phyloP scores from a whole-genome alignment of 1,140 invertebrate species.

The Streblospio benedicti region DNA sequence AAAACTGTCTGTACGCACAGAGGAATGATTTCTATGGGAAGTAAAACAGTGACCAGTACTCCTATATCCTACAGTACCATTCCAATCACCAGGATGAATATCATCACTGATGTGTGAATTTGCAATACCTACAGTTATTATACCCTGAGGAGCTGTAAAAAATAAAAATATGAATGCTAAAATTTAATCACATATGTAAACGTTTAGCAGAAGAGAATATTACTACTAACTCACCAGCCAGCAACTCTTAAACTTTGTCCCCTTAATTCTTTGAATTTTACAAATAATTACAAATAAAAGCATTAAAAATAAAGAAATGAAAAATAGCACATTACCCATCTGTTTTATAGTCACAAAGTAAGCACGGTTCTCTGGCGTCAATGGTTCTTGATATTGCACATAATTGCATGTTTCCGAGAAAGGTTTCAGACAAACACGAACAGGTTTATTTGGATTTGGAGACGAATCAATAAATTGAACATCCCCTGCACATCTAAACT shows the following conservation, averaged over 20 bases:
- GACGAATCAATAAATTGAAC: constrained; percentile 34
- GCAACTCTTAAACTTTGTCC: too few relatives aligned
- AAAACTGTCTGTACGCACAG: too few relatives aligned
- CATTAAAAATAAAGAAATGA: too few relatives aligned
- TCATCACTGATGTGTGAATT: constrained; percentile 39
- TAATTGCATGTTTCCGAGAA: constrained; percentile 39
- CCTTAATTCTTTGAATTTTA: too few relatives aligned
- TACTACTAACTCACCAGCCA: too few relatives aligned
- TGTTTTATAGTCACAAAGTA: too few relatives aligned
- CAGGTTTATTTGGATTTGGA: constrained; percentile 32
- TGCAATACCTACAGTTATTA: constrained; percentile 43
- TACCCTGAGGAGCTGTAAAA: constrained; percentile 31
- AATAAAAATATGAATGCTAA: background rate
- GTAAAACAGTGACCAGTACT: constrained; percentile 37
- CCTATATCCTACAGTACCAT: constrained; percentile 43
- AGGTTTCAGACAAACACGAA: constrained; percentile 34
- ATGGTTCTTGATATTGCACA: constrained; percentile 35
- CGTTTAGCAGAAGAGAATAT: too few relatives aligned
- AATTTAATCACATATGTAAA: too few relatives aligned
- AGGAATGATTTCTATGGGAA: constrained; percentile 28
- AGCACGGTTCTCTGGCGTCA: constrained; percentile 36
- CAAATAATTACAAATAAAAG: too few relatives aligned
- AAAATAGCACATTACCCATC: too few relatives aligned
- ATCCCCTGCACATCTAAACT: constrained; percentile 38
- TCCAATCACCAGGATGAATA: constrained; percentile 39